Evolutionary conservation across 1,140 invertebrate species (phyloP).

Genomic region (Drosophila yakuba): DNA sequence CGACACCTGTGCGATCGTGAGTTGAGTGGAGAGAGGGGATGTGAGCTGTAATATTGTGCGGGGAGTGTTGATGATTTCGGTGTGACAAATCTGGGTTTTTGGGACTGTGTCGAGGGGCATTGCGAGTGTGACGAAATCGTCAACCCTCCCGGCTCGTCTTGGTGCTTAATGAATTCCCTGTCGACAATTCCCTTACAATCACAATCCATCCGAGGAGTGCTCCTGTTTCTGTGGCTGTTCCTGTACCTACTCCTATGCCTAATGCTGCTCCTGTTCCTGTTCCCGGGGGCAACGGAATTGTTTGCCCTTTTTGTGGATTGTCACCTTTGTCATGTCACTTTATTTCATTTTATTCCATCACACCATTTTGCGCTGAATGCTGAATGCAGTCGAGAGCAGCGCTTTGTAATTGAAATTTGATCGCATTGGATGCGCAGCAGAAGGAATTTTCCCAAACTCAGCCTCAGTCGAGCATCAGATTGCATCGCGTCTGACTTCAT

Average conservation of each 20-base stretch:
- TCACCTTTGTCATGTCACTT: conserved; percentile 81
- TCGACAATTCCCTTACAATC: conserved; percentile 41
- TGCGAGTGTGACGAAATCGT: conserved; percentile 73
- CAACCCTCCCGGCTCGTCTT: conserved; percentile 72
- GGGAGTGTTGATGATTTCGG: conserved; percentile 30
- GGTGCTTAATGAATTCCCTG: conserved; percentile 73
- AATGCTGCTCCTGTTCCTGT: conserved; percentile 31
- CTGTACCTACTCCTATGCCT: conserved; percentile 22
- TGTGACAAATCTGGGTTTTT: conserved; percentile 54
- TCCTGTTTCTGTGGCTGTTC: conserved; percentile 33
- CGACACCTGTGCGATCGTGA: conserved; percentile 25
- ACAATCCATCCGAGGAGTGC: conserved; percentile 51
- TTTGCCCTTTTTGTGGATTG: conserved; percentile 82
- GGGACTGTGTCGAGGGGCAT: conserved; percentile 27
- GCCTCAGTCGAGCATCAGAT: conserved; percentile 38
- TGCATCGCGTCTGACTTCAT: conserved; percentile 35
- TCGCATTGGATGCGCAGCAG: conserved; percentile 69
- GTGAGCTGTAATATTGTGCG: conserved; percentile 17
- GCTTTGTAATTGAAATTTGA: conserved; percentile 84
- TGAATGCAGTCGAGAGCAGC: conserved; percentile 49
- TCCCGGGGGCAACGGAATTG: conserved; percentile 59
- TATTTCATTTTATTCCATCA: conserved; percentile 58
- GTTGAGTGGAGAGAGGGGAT: conserved; percentile 11
- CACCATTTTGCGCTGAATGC: conserved; percentile 38
- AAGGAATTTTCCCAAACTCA: conserved; percentile 40